phyloP scores from a whole-genome alignment of 2,888 invertebrate species.

The Amblyjoppa fuscipennis region DNA sequence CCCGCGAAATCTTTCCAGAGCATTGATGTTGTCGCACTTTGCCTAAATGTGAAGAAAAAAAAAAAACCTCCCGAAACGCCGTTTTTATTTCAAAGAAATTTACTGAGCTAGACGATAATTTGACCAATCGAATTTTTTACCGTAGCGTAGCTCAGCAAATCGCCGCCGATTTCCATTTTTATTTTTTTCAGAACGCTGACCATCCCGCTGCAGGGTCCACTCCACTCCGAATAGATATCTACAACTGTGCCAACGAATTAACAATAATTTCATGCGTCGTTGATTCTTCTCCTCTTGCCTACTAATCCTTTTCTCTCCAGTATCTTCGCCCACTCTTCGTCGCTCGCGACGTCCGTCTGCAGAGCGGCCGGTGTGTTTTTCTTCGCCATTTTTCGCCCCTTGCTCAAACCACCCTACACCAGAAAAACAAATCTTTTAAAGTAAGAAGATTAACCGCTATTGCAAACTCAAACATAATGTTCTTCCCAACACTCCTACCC shows the following conservation, averaged over 20 bases:
- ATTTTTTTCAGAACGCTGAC: conserved; percentile 94
- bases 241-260: conserved; percentile 87
- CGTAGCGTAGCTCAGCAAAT: conserved; percentile 92
- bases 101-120: neutral
- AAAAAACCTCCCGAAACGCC: neutral
- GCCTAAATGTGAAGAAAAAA: conserved; percentile 73
- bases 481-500: conserved; percentile 70
- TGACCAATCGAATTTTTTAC: conserved; percentile 84
- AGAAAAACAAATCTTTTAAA: neutral
- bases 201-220: conserved; percentile 96
- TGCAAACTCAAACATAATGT: conserved; percentile 21
- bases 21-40: conserved; percentile 90
- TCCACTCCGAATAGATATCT: conserved; percentile 98
- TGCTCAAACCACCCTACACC: conserved; percentile 76
- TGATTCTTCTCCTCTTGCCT: conserved; percentile 68
- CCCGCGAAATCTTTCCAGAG: conserved; percentile 92
- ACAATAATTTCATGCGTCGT: neutral
- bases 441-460: conserved; percentile 17
- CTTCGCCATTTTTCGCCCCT: conserved; percentile 88
- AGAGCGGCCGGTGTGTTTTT: conserved; percentile 92
- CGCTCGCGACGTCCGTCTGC: conserved; percentile 92
- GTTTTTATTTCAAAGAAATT: conserved; percentile 8
- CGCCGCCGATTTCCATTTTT: conserved; percentile 95
- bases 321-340: conserved; percentile 95
- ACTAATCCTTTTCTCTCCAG: conserved; percentile 91